phyloP scores from a whole-genome alignment of 2,113 vertebrate species.

The Heloderma charlesbogerti region DNA sequence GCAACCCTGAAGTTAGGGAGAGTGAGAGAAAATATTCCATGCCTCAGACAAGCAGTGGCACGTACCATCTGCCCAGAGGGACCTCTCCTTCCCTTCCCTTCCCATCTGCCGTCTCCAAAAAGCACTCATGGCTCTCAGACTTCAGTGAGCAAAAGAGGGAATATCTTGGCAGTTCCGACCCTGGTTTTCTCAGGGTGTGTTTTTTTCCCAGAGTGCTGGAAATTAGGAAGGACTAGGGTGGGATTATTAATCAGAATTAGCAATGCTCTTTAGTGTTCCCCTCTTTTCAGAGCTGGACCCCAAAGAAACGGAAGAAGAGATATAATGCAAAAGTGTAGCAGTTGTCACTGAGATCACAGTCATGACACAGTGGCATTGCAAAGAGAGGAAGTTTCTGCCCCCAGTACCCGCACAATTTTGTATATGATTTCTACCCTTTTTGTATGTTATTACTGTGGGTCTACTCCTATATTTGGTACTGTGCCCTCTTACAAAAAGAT shows the following conservation, averaged over 20 bases:
- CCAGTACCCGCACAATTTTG: not conserved
- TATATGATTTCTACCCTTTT: not conserved
- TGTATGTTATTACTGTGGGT: too few species aligned
- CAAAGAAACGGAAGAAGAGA: not conserved
- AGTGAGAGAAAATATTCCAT: not conserved
- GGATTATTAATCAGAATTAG: not conserved
- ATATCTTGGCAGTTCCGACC: too few species aligned
- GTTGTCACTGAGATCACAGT: too few species aligned
- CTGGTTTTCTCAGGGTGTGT: not conserved
- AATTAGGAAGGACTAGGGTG: not conserved
- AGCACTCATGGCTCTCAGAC: not conserved
- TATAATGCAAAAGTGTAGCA: not conserved
- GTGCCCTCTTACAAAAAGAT: not conserved
- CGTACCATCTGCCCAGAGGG: not conserved
- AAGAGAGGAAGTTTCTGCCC: not conserved
- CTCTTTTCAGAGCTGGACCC: not conserved
- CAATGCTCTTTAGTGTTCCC: not conserved
- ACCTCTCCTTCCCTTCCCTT: not conserved
- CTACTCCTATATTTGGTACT: not conserved
- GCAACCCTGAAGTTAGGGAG: not conserved
- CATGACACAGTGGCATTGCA: not conserved
- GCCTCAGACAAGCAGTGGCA: constrained; percentile 18
- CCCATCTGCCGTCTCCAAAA: not conserved
- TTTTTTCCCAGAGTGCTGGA: not conserved
- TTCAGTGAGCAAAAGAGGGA: not conserved